phyloP scores from a whole-genome alignment of 2,888 invertebrate genomes.

The Heliconius aoede region DNA sequence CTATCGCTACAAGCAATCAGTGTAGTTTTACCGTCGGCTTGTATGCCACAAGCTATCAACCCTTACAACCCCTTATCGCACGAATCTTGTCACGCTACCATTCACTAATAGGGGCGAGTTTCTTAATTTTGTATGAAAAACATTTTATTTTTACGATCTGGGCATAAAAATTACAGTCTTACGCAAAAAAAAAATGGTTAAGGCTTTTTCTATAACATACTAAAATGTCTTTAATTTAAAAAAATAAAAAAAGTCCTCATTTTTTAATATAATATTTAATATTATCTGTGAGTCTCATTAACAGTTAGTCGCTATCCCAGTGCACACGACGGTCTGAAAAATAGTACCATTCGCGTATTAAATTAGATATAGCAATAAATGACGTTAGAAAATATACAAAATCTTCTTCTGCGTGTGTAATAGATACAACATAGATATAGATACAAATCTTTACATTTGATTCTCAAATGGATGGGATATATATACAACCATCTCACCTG shows the following conservation, averaged over 20 bases:
- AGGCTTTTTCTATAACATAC: not conserved
- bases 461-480: no score
- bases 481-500: not conserved
- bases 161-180: no score
- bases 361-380: no score
- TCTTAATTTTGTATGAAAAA: not conserved
- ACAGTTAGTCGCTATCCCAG: no score
- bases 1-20: slow-evolving; percentile 59
- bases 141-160: not conserved
- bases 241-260: no score
- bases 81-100: slow-evolving; percentile 41
- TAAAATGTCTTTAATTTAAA: no score
- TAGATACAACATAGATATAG: not conserved
- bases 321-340: no score
- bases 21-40: slow-evolving; percentile 45
- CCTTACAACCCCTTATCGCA: slow-evolving; percentile 33
- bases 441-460: not conserved
- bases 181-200: not conserved
- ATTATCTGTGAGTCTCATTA: no score
- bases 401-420: not conserved
- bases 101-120: slow-evolving; percentile 24
- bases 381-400: no score
- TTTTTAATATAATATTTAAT: no score
- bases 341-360: no score
- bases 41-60: slow-evolving; percentile 35